These are phyloP conservation scores for Ophion costatus DNA, from an alignment of 2,888 invertebrate genomes.

Conservation along the genomic window DNA sequence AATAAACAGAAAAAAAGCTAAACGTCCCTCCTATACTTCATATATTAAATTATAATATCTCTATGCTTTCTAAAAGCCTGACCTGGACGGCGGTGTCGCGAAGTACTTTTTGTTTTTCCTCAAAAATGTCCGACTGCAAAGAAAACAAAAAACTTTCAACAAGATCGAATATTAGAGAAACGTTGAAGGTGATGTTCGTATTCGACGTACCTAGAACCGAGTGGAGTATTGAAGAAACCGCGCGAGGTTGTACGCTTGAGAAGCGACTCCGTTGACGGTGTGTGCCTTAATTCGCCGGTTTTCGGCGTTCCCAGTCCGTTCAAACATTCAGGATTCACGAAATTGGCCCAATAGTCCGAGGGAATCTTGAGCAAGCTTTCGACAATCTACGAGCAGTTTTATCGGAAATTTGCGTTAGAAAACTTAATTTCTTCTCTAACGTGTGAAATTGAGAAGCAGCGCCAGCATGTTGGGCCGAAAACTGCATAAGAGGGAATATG, in stretches of 20 bases:
- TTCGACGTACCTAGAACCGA: conserved; percentile 76
- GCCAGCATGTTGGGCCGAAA: conserved; percentile 3
- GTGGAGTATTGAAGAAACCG: conserved; percentile 80
- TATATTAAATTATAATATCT: conserved; percentile 65
- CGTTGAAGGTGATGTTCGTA: not conserved
- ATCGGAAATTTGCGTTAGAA: not conserved
- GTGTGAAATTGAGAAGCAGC: too few species aligned
- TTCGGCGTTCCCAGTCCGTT: conserved; percentile 77
- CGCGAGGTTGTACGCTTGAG: conserved; percentile 79
- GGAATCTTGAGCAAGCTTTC: conserved; percentile 89
- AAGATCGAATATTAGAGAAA: not conserved
- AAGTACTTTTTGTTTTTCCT: conserved; percentile 81
- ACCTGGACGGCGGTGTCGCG: conserved; percentile 80
- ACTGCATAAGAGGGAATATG: not conserved
- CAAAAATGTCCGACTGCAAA: conserved; percentile 78
- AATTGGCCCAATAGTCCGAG: conserved; percentile 90
- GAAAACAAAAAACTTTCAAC: conserved; percentile 28
- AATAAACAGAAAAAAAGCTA: conserved; percentile 26
- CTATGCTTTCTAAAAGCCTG: conserved; percentile 70
- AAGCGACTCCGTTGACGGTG: conserved; percentile 81
- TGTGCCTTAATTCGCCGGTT: conserved; percentile 78
- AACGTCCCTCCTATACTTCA: conserved; percentile 42
- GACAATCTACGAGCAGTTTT: conserved; percentile 85
- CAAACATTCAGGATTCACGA: conserved; percentile 85
- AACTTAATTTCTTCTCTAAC: not conserved